phyloP scores from a whole-genome alignment of 2,113 vertebrate genomes.

The Menura novaehollandiae region DNA sequence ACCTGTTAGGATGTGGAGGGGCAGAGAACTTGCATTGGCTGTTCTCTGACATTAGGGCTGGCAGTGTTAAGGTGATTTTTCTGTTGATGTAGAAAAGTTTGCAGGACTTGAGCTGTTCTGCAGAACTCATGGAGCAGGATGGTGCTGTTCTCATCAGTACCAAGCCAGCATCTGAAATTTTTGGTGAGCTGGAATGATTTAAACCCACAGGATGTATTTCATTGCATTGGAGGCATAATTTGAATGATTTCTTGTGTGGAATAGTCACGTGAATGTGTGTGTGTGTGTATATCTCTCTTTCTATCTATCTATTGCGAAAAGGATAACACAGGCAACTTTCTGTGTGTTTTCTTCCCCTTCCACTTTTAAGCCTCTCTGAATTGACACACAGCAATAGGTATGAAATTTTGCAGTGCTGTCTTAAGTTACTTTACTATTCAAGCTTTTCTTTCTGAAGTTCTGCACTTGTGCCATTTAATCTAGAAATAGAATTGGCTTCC shows the following conservation, averaged over 20 bases:
- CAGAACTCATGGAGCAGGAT: neutral
- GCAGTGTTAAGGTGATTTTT: neutral
- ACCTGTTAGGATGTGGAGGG: neutral
- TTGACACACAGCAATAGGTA: neutral
- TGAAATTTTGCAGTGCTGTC: neutral
- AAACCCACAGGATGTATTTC: neutral
- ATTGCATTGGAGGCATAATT: neutral
- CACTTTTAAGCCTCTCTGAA: neutral
- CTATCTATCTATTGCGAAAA: no score
- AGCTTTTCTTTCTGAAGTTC: neutral
- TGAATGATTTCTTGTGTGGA: neutral
- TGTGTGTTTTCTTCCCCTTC: neutral
- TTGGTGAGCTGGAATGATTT: neutral
- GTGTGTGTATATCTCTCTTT: no score
- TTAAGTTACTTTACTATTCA: neutral
- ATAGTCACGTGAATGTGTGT: rapidly evolving
- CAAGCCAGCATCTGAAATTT: neutral
- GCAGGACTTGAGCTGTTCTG: neutral
- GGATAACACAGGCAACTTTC: neutral
- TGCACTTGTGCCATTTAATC: neutral
- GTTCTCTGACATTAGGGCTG: neutral
- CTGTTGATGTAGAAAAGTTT: neutral
- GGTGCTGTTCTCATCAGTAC: neutral
- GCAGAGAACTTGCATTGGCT: neutral
- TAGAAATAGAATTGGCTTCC: neutral